A percentile compares a stretch with the other conserved stretches of the same genome.
Evolutionary conservation across 2,888 invertebrate species (phyloP).

Genomic region (Hololepta plana): DNA sequence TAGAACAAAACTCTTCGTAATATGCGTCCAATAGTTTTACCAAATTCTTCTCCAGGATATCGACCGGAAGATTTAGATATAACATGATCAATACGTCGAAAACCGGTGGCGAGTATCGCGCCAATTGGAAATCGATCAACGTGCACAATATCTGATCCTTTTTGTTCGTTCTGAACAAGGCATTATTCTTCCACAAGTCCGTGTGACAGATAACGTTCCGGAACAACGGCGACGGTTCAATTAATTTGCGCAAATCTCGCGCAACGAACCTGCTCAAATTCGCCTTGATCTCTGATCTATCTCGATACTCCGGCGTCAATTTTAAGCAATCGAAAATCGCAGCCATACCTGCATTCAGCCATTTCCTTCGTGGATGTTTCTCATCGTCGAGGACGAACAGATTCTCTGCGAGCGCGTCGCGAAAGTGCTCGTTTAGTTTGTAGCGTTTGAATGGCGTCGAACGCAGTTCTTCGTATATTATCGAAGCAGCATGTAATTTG

Average conservation of each 20-base stretch:
- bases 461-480: slow-evolving; percentile 31
- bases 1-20: slow-evolving; percentile 28
- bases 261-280: slow-evolving; percentile 12
- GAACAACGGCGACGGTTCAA: slow-evolving; percentile 21
- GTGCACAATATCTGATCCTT: slow-evolving; percentile 35
- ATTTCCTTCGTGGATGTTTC: slow-evolving; percentile 21
- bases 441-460: slow-evolving; percentile 9
- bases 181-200: slow-evolving; percentile 45
- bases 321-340: slow-evolving; percentile 14
- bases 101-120: slow-evolving; percentile 43
- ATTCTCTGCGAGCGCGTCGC: slow-evolving; percentile 15
- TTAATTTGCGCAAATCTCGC: slow-evolving; percentile 12
- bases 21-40: slow-evolving; percentile 35
- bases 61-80: slow-evolving; percentile 32
- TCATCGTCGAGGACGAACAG: slow-evolving; percentile 12
- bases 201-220: slow-evolving; percentile 38
- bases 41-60: slow-evolving; percentile 32
- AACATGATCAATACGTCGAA: slow-evolving; percentile 40
- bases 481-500: slow-evolving; percentile 32
- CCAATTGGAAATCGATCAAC: slow-evolving; percentile 51
- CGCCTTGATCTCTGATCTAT: slow-evolving; percentile 7
- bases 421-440: slow-evolving; percentile 14
- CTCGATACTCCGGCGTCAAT: slow-evolving; percentile 10
- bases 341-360: slow-evolving; percentile 13
- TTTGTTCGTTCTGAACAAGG: slow-evolving; percentile 31